A percentile compares a stretch with the other conserved stretches of the same genome.
Evolutionary conservation across 2,888 invertebrate species (phyloP).

Genomic region (Leptopilina syphax): DNA sequence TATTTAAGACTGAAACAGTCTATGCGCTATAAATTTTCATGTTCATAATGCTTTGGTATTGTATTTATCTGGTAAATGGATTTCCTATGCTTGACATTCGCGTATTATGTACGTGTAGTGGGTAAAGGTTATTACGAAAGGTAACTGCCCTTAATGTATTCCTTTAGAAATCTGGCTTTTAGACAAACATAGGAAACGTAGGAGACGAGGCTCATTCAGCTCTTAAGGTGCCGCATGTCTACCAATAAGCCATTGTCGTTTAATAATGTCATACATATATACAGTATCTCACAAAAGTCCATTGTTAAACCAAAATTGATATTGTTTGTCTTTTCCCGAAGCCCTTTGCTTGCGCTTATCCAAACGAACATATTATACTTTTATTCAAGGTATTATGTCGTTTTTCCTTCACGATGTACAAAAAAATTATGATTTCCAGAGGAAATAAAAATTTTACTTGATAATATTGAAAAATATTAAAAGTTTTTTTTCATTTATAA

Average conservation of each 20-base stretch:
- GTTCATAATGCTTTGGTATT: not conserved
- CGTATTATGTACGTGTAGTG: slow-evolving; percentile 43
- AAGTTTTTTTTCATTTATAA: too few species aligned
- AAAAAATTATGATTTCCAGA: too few species aligned
- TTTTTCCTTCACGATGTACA: too few species aligned
- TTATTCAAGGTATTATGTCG: too few species aligned
- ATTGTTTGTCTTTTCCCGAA: slow-evolving; percentile 64
- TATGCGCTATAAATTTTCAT: too few species aligned
- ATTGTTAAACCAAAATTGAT: slow-evolving; percentile 59
- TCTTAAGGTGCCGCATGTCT: slow-evolving; percentile 57
- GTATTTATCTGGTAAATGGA: slow-evolving; percentile 49
- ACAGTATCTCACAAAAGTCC: slow-evolving; percentile 62
- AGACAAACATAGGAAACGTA: slow-evolving; percentile 59
- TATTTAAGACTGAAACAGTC: too few species aligned
- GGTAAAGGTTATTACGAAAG: slow-evolving; percentile 57
- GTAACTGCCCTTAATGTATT: slow-evolving; percentile 61
- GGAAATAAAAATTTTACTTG: too few species aligned
- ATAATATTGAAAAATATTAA: too few species aligned
- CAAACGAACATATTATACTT: not conserved
- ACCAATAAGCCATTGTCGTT: slow-evolving; percentile 60
- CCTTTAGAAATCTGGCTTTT: slow-evolving; percentile 62
- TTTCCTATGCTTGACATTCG: slow-evolving; percentile 54
- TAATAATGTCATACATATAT: slow-evolving; percentile 59
- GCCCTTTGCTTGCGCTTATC: not conserved
- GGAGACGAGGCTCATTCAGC: slow-evolving; percentile 55